Conservation (phyloP, 92 coral and sea anemone genomes). For the Siderastrea radians region DNA sequence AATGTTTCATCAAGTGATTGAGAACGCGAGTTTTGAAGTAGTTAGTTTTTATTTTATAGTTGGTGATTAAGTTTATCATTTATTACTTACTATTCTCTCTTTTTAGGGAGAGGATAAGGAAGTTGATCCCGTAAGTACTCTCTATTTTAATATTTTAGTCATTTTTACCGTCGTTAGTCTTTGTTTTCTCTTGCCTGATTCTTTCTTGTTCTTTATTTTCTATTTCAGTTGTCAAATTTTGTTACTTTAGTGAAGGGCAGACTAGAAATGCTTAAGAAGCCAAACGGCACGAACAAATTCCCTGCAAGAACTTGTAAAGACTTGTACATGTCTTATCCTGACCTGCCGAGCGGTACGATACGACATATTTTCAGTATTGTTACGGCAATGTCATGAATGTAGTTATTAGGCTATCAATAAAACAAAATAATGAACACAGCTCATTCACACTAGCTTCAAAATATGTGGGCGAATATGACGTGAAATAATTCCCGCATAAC, state of each 20-base stretch:
- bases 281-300: conserved; percentile 62
- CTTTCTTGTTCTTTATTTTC: neutral
- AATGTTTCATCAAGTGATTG: no score
- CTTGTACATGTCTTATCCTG: conserved; percentile 72
- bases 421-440: no score
- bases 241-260: conserved; percentile 21
- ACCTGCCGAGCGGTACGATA: conserved; percentile 59
- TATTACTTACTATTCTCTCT: neutral
- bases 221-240: conserved; percentile 27
- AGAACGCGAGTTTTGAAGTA: no score
- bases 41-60: no score
- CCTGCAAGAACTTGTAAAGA: conserved; percentile 77
- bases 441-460: no score
- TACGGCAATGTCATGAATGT: neutral
- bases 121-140: conserved; percentile 15
- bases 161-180: neutral
- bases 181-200: neutral
- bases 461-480: no score
- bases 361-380: neutral
- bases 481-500: no score
- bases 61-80: neutral
- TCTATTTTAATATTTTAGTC: neutral
- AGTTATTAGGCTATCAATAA: no score
- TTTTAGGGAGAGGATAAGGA: neutral
- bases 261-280: conserved; percentile 39